These are phyloP conservation scores for Leucophora obtusa DNA, from an alignment of 2,888 invertebrate species.

Conservation along the genomic window DNA sequence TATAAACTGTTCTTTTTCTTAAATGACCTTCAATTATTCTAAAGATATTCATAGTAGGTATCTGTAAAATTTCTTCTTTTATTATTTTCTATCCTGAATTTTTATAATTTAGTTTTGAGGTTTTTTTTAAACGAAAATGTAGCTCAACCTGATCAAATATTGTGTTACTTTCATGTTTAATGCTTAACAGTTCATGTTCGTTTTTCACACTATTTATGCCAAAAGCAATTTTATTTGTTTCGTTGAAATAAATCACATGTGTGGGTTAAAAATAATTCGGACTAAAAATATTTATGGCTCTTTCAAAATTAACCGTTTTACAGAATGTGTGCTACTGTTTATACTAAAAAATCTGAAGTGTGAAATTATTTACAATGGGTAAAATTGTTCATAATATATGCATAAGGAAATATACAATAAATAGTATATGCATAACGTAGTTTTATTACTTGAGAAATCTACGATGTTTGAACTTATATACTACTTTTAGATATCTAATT, in stretches of 20 bases:
- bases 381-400: too few relatives aligned
- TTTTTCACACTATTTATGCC: constrained; percentile 51
- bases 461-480: too few relatives aligned
- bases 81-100: constrained; percentile 10
- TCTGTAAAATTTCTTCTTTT: constrained; percentile 26
- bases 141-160: constrained; percentile 42
- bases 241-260: constrained; percentile 41
- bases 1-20: background rate
- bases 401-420: too few relatives aligned
- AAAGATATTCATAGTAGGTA: background rate
- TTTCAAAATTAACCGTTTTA: background rate
- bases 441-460: too few relatives aligned
- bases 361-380: too few relatives aligned
- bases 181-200: background rate
- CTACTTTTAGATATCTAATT: too few relatives aligned
- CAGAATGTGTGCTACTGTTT: background rate
- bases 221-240: background rate
- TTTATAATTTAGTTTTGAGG: constrained; percentile 6
- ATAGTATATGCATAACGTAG: too few relatives aligned
- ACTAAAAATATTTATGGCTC: background rate
- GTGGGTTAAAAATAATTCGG: constrained; percentile 23
- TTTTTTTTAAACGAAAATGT: constrained; percentile 1
- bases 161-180: constrained; percentile 19
- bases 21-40: constrained; percentile 25
- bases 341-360: too few relatives aligned